Conservation (phyloP, 2,888 invertebrate genomes). For the Cheilosia scutellata region DNA sequence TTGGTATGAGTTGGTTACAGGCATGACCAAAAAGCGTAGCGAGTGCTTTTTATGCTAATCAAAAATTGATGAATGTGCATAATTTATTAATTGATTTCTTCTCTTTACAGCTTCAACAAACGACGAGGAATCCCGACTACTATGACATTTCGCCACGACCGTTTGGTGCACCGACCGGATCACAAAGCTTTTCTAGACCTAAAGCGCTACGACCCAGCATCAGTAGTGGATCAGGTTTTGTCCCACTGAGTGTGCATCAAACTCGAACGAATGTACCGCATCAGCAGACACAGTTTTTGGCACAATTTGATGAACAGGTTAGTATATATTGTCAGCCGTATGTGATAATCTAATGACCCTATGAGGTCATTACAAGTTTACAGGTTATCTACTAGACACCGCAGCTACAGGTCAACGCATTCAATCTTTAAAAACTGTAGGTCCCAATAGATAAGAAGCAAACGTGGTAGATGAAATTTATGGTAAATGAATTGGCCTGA, state of each 20-base stretch:
- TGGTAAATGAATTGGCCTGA: too few species aligned
- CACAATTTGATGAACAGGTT: conserved; percentile 83
- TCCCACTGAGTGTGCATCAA: conserved; percentile 77
- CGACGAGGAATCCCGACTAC: conserved; percentile 82
- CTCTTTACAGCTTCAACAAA: conserved; percentile 79
- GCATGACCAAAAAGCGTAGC: background rate
- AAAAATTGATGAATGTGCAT: background rate
- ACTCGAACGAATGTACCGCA: conserved; percentile 82
- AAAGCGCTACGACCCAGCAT: conserved; percentile 81
- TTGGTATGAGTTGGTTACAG: background rate
- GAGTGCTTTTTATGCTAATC: background rate
- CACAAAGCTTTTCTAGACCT: conserved; percentile 80
- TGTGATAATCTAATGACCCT: too few species aligned
- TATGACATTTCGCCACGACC: conserved; percentile 84
- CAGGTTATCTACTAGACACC: too few species aligned
- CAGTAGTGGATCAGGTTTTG: conserved; percentile 77
- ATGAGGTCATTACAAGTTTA: too few species aligned
- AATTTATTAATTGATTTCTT: background rate
- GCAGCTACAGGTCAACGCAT: too few species aligned
- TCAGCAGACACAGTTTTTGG: conserved; percentile 83
- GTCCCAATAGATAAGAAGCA: too few species aligned
- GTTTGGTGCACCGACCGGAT: conserved; percentile 80
- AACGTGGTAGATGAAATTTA: too few species aligned
- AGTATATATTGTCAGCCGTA: conserved; percentile 62
- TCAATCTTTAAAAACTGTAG: too few species aligned